Evolutionary conservation across 2,113 vertebrate species (phyloP).

Genomic region (Dasyurus viverrinus): DNA sequence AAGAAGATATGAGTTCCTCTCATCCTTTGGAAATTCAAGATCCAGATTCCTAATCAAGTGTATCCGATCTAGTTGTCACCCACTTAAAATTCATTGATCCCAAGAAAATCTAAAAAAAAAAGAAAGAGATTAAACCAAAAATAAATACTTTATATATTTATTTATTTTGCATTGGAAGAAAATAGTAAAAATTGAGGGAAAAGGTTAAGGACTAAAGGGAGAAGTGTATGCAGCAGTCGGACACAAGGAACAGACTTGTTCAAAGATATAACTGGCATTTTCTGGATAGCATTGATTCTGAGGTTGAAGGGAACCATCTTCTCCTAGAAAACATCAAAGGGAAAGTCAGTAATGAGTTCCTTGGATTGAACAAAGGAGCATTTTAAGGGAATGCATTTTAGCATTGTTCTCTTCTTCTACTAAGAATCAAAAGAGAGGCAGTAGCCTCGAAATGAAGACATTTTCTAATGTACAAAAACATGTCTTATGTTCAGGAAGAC

Average conservation of each 20-base stretch:
- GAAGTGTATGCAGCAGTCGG: not conserved
- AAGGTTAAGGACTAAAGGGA: not conserved
- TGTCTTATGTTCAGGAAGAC: not conserved
- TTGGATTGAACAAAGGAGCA: not conserved
- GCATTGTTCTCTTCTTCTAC: not conserved
- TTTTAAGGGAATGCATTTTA: not conserved
- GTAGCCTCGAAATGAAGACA: not conserved
- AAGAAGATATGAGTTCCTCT: not conserved
- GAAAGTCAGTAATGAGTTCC: not conserved
- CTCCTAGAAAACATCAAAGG: not conserved
- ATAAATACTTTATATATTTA: not conserved
- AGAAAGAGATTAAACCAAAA: not conserved
- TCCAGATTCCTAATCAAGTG: not conserved
- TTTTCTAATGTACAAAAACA: not conserved
- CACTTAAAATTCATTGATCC: not conserved
- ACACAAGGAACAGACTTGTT: not conserved
- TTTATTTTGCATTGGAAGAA: not conserved
- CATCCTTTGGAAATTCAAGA: not conserved
- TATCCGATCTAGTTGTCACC: not conserved
- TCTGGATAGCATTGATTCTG: not conserved
- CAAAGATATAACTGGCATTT: not conserved
- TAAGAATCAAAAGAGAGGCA: not conserved
- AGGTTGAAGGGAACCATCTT: not conserved
- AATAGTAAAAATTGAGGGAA: not conserved
- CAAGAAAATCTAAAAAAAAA: not conserved